Base-by-base conservation (phyloP, 2,888 invertebrate species). In the Noctua fimbriata region DNA sequence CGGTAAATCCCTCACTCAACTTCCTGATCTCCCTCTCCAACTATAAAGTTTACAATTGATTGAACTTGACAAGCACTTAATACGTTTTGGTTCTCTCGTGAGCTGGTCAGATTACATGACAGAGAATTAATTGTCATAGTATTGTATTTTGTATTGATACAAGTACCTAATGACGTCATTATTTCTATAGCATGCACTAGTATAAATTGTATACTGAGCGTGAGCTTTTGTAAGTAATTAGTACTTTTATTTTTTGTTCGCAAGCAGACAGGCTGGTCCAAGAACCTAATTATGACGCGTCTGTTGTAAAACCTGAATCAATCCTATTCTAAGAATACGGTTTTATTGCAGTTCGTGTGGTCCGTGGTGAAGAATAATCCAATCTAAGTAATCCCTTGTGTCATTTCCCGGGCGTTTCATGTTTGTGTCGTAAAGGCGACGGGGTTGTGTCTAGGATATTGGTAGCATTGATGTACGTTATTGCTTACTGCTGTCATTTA, bases 101-200 rank as follows among this genome's bases (percentile, higher is more conserved):
- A 24, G 55, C 63, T 66, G 70, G 79, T 76, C 83, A 88, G 81
- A 85, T 88, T 84, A 89, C 87, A 89, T 84, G 89, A 87, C 88
- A 89, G 83, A 77, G 80, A 83, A 89, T 88, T 89, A 89, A 89
- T 89, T 89, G 82, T 89, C 76, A 69, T 71, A 87, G 77, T 77
- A 79, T 83, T 81, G 83, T 83, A 87, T 66, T 82, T 76, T 82
- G 82, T 82, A 86, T 66, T 65, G 76, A 76, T 76, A 78, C 77
- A 78, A 55, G 73, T 67, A 80, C 76, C 73, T 84, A 83, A 86
- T 88, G 84, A 85, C 79, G 86, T 88, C 69, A 89, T 89, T 86
- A 88, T 81, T 79, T 79, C 67, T 78, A 66, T 73, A 69, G 65
- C 49, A 69, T 78, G n/a, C 32, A 24, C 77, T 32, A 69, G 81